Conservation (phyloP, 2,797 vertebrate species). For the Urosaurus nigricauda region DNA sequence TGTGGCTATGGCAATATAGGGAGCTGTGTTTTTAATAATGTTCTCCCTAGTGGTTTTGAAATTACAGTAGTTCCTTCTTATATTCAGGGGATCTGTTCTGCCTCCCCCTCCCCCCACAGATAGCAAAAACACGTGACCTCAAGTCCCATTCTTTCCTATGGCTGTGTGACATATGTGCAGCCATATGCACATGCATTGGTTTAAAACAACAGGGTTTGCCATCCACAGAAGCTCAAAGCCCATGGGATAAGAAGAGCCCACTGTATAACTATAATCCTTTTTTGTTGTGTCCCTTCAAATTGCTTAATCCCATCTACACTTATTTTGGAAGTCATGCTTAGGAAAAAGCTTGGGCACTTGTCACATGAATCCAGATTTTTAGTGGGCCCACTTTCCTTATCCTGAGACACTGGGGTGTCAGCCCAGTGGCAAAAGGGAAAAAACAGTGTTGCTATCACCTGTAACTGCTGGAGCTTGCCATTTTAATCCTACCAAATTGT, state of each 20-base stretch:
- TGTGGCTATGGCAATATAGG: not conserved
- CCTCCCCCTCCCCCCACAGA: too few relatives aligned
- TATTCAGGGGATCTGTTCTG: too few relatives aligned
- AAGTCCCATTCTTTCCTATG: too few relatives aligned
- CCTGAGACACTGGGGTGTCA: not conserved
- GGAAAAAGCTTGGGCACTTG: not conserved
- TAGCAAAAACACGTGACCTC: too few relatives aligned
- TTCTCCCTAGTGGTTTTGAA: not conserved
- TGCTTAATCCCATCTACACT: not conserved
- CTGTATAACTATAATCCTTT: too few relatives aligned
- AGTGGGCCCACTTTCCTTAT: not conserved
- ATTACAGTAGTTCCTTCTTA: not conserved
- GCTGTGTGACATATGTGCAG: too few relatives aligned
- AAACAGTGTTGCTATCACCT: not conserved
- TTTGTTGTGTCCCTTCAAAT: too few relatives aligned
- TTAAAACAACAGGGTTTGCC: too few relatives aligned
- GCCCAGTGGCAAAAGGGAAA: not conserved
- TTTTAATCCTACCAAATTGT: not conserved
- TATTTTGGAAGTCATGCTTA: not conserved
- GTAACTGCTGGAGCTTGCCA: not conserved
- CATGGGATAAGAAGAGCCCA: too few relatives aligned
- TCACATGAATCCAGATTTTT: not conserved
- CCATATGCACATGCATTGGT: too few relatives aligned
- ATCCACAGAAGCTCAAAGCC: too few relatives aligned
- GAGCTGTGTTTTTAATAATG: not conserved